A percentile compares a stretch with the other conserved stretches of the same genome.
These are phyloP conservation scores for Pholis gunnellus DNA, from an alignment of 2,113 vertebrate species.

Conservation along the genomic window DNA sequence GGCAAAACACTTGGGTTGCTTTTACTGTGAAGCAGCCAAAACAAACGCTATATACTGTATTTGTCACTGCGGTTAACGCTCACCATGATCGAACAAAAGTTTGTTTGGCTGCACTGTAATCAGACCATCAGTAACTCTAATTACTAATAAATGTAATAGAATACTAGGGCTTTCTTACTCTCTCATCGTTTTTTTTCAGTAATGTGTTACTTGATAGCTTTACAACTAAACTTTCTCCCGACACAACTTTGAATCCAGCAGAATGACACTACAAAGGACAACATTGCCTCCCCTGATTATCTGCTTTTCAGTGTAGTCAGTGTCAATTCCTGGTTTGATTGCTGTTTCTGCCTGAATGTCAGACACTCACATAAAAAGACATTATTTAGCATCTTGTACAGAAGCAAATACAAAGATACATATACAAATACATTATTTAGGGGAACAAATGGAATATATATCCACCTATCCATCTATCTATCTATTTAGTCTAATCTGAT, in stretches of 20 bases:
- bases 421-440: neutral
- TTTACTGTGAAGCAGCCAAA: neutral
- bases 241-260: neutral
- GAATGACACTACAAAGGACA: slow-evolving; percentile 1
- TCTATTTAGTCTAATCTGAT: neutral
- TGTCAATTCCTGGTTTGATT: slow-evolving; percentile 32
- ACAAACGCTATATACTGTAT: too few species aligned
- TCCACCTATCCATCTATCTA: neutral
- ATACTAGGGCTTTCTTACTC: neutral
- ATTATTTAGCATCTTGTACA: neutral
- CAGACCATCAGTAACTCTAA: neutral
- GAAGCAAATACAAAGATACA: neutral
- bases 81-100: neutral
- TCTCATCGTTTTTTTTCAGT: neutral
- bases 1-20: neutral
- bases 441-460: neutral
- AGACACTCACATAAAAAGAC: slow-evolving; percentile 6
- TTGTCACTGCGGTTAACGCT: neutral
- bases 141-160: neutral
- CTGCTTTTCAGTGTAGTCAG: neutral
- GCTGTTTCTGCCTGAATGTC: slow-evolving; percentile 1
- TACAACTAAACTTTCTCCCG: neutral
- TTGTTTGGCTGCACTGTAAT: neutral
- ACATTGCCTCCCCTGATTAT: slow-evolving; percentile 20
- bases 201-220: neutral